Evolutionary conservation across 2,797 vertebrate genomes (phyloP).

Genomic region (Triplophysa yarkandensis): DNA sequence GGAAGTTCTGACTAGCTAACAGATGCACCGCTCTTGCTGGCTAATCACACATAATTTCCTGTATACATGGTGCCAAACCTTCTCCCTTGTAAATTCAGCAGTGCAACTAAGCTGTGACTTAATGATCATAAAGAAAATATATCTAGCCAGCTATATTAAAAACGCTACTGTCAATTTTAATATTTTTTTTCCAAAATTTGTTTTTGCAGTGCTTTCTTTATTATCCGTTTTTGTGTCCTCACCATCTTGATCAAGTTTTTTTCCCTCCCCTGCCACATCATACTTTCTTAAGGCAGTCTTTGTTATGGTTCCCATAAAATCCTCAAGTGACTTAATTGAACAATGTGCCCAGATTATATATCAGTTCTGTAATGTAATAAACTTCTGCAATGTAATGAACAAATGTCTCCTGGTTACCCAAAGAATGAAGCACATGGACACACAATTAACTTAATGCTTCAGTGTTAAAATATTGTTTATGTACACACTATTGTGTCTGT

Average conservation of each 20-base stretch:
- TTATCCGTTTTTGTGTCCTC: not conserved
- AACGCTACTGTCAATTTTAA: not conserved
- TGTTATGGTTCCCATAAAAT: not conserved
- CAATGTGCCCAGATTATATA: not conserved
- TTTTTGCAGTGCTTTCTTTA: not conserved
- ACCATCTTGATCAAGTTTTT: not conserved
- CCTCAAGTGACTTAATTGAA: not conserved
- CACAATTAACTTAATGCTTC: conserved; percentile 4
- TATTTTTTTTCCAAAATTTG: not conserved
- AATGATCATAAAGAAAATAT: not conserved
- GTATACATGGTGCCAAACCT: conserved; percentile 31
- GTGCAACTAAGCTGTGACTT: not conserved
- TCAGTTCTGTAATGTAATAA: not conserved
- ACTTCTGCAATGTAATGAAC: not conserved
- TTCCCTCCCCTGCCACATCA: not conserved
- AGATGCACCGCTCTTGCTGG: not conserved
- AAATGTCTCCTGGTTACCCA: conserved; percentile 3
- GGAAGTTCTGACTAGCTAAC: not conserved
- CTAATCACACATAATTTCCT: conserved; percentile 9
- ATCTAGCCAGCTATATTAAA: not conserved
- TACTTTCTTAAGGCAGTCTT: not conserved
- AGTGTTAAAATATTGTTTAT: not conserved
- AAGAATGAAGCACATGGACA: not conserved
- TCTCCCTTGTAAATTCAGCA: conserved; percentile 9
- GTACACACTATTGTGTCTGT: not conserved